A percentile compares a stretch with the other conserved stretches of the same genome.
phyloP scores from a whole-genome alignment of 2,888 invertebrate species.

The Rotaria socialis region DNA sequence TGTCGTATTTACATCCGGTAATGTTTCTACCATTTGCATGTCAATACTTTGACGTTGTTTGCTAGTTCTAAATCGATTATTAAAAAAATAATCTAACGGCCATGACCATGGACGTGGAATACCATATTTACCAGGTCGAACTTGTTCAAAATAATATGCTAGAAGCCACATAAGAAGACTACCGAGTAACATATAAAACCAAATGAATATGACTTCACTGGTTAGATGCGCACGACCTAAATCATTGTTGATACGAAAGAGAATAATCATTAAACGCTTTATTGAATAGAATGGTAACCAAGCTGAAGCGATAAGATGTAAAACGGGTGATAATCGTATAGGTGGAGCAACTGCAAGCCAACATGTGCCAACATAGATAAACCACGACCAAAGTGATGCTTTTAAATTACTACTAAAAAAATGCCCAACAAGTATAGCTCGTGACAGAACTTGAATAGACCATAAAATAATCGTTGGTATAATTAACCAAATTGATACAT shows the following conservation, averaged over 20 bases:
- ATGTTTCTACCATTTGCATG: not conserved
- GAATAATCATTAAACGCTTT: not conserved
- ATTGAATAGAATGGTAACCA: conserved; percentile 24
- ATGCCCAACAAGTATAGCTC: not conserved
- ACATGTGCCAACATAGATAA: not conserved
- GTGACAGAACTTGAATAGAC: not conserved
- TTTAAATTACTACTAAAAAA: conserved; percentile 3
- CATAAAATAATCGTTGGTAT: not conserved
- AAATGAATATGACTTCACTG: not conserved
- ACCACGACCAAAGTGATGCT: not conserved
- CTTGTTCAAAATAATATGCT: conserved; percentile 17
- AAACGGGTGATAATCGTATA: not conserved
- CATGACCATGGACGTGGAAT: not conserved
- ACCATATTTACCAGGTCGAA: conserved; percentile 24
- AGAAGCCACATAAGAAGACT: conserved; percentile 7
- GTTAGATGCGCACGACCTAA: not conserved
- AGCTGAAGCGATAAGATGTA: not conserved
- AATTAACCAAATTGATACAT: not conserved
- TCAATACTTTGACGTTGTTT: not conserved
- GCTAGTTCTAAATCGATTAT: not conserved
- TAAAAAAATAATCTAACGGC: not conserved
- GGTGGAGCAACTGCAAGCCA: not conserved
- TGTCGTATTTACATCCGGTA: not conserved
- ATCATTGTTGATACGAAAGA: not conserved
- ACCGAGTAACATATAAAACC: not conserved